Conservation (phyloP, 2,888 invertebrate species). For the Rhogogaster chlorosoma region DNA sequence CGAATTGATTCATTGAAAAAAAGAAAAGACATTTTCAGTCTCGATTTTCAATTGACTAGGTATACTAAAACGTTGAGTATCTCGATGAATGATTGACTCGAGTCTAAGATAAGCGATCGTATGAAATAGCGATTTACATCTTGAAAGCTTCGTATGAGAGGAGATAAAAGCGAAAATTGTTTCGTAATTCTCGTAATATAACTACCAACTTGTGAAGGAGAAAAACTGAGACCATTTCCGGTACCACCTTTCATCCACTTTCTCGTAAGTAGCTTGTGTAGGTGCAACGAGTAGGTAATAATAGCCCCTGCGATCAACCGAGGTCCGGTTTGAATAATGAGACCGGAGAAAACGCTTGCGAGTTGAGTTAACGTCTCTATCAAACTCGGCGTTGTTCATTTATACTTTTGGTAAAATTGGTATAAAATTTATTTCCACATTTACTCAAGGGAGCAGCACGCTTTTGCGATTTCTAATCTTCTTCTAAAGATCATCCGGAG, state of each 20-base stretch:
- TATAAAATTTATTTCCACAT: too few species aligned
- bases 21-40: not conserved
- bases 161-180: constrained; percentile 37
- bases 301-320: constrained; percentile 21
- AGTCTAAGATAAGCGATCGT: not conserved
- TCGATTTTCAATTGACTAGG: not conserved
- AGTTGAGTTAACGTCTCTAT: not conserved
- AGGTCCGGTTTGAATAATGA: not conserved
- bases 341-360: not conserved
- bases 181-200: constrained; percentile 18
- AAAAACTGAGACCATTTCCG: constrained; percentile 25
- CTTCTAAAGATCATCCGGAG: not conserved
- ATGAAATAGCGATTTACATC: not conserved
- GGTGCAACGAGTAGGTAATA: constrained; percentile 29
- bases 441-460: not conserved
- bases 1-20: not conserved
- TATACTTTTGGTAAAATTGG: not conserved
- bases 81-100: not conserved
- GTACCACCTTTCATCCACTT: constrained; percentile 36
- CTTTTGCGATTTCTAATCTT: not conserved
- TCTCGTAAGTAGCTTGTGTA: not conserved
- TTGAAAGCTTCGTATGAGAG: not conserved
- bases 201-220: not conserved
- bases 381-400: not conserved
- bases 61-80: not conserved